A percentile compares a stretch with the other conserved stretches of the same genome.
Evolutionary conservation across 2,113 vertebrate genomes (phyloP).

Genomic region (Bagarius yarrelli): DNA sequence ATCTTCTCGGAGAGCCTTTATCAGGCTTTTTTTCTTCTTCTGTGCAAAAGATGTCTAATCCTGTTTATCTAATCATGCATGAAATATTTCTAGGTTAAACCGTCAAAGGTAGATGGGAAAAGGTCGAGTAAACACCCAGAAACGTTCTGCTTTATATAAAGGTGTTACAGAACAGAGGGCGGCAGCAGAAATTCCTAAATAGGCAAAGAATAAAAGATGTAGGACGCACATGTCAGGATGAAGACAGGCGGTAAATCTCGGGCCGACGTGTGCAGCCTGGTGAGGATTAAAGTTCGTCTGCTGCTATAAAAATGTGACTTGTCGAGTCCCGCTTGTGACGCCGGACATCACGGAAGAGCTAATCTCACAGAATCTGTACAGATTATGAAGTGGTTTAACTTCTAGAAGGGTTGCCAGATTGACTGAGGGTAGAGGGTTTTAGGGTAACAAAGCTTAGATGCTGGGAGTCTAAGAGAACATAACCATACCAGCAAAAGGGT

Average conservation of each 20-base stretch:
- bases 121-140: conserved; percentile 28
- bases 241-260: conserved; percentile 1
- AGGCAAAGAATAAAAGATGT: conserved; percentile 10
- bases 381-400: background rate
- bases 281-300: background rate
- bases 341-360: background rate
- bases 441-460: background rate
- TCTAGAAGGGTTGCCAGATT: background rate
- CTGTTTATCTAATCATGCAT: conserved; percentile 15
- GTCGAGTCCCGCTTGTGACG: background rate
- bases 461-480: background rate
- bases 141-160: conserved; percentile 42
- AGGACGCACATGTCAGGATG: background rate
- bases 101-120: conserved; percentile 5
- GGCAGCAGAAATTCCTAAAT: conserved; percentile 23
- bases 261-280: background rate
- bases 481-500: background rate
- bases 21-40: background rate
- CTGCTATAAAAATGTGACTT: background rate
- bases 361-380: background rate
- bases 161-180: conserved; percentile 33
- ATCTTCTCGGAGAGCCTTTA: background rate
- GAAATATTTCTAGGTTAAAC: conserved; percentile 14
- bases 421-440: too few relatives aligned
- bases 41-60: conserved; percentile 33